A percentile compares a stretch with the other conserved stretches of the same genome.
phyloP scores from a whole-genome alignment of 2,113 vertebrate genomes.

The Phylloscopus trochiloides region DNA sequence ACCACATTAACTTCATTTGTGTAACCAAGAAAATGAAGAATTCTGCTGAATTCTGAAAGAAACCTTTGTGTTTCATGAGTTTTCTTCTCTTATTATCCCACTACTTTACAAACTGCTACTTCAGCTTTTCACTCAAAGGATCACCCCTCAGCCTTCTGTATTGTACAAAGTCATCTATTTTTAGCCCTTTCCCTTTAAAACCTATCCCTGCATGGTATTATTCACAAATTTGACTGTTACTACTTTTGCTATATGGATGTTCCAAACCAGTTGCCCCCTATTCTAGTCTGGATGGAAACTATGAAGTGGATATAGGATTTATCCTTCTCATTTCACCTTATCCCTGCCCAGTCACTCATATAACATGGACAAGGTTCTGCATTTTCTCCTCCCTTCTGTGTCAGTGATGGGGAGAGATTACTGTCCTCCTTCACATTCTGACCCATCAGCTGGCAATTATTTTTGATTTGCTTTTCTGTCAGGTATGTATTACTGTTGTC shows the following conservation, averaged over 20 bases:
- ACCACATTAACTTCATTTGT: conserved; percentile 40
- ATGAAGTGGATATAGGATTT: not conserved
- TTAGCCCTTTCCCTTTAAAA: conserved; percentile 27
- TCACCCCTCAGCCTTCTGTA: not conserved
- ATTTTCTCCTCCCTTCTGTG: not conserved
- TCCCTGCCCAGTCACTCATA: not conserved
- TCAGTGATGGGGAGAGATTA: not conserved
- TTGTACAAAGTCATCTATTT: conserved; percentile 15
- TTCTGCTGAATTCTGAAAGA: conserved; percentile 26
- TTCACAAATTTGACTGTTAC: not conserved
- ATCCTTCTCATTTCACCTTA: not conserved
- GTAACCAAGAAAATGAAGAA: conserved; percentile 40
- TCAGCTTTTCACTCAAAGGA: conserved; percentile 12
- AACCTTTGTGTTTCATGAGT: conserved; percentile 21
- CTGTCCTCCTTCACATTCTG: not conserved
- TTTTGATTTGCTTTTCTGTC: not conserved
- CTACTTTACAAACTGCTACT: conserved; percentile 4
- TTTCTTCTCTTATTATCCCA: conserved; percentile 1
- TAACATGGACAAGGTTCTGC: not conserved
- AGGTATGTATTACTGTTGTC: not conserved
- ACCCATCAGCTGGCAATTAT: not conserved
- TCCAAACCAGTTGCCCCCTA: not conserved
- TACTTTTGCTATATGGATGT: not conserved
- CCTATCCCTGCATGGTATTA: not conserved
- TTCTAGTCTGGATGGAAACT: not conserved